Evolutionary conservation across 92 coral and sea anemone species (phyloP).

Genomic region (Porites divaricata): DNA sequence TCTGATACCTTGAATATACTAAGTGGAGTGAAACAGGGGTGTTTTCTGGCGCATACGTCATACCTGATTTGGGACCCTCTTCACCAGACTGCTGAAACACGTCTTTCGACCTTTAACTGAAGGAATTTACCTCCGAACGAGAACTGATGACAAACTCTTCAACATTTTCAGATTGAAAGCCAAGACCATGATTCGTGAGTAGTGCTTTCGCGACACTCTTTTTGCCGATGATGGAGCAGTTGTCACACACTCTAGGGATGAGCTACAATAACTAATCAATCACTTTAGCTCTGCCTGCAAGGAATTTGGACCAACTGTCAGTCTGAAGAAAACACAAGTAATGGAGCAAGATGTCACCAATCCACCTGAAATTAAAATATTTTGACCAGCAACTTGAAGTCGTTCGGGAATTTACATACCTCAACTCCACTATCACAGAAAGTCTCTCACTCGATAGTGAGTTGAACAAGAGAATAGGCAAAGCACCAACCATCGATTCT

Average conservation of each 20-base stretch:
- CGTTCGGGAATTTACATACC: too few relatives aligned
- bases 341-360: too few relatives aligned
- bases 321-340: too few relatives aligned
- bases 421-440: too few relatives aligned
- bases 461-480: too few relatives aligned
- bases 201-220: slow-evolving; percentile 31
- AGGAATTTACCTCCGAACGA: slow-evolving; percentile 40
- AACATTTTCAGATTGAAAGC: slow-evolving; percentile 33
- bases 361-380: too few relatives aligned
- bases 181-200: slow-evolving; percentile 23
- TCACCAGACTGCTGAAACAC: slow-evolving; percentile 28
- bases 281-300: slow-evolving; percentile 25
- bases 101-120: slow-evolving; percentile 2
- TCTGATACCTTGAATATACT: too few relatives aligned
- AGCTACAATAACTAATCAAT: slow-evolving; percentile 38
- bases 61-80: slow-evolving; percentile 29
- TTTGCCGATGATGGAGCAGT: slow-evolving; percentile 32
- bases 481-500: too few relatives aligned
- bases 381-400: too few relatives aligned
- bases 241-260: slow-evolving; percentile 22
- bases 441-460: too few relatives aligned
- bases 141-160: slow-evolving; percentile 22
- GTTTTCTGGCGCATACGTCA: slow-evolving; percentile 17
- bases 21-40: slow-evolving; percentile 41
- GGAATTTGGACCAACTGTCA: slow-evolving; percentile 1